phyloP scores from a whole-genome alignment of 2,113 vertebrate genomes.

The Fulica atra region DNA sequence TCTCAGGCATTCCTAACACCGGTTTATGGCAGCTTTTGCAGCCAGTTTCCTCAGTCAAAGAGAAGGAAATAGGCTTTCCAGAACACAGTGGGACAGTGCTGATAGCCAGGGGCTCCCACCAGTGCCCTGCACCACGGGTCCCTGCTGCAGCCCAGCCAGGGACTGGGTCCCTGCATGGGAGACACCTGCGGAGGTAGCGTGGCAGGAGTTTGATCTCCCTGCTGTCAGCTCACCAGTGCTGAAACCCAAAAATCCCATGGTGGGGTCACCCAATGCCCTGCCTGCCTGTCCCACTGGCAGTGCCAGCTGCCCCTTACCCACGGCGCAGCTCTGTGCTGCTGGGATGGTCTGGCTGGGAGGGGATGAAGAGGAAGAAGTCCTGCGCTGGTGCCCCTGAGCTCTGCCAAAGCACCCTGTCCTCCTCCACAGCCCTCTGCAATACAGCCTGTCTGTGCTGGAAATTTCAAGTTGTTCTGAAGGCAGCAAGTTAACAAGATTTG shows the following conservation, averaged over 20 bases:
- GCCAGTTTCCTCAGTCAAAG: neutral
- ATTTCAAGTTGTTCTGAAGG: slow-evolving; percentile 38
- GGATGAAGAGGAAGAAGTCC: neutral
- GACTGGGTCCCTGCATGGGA: neutral
- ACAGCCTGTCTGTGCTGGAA: neutral
- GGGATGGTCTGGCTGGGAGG: neutral
- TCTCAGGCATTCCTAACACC: slow-evolving; percentile 9
- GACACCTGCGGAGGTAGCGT: neutral
- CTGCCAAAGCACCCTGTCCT: neutral
- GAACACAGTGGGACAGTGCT: neutral
- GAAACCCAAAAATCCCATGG: neutral
- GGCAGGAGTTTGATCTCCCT: neutral
- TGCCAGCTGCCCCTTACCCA: neutral
- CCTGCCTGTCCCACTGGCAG: accelerated
- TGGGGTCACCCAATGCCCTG: neutral
- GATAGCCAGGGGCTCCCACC: neutral
- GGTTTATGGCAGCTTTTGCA: neutral
- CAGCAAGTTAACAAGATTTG: slow-evolving; percentile 55
- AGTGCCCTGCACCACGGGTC: accelerated
- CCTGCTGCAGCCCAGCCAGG: accelerated
- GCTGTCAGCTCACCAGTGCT: neutral
- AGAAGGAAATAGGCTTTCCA: slow-evolving; percentile 31
- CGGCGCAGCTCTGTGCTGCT: accelerated
- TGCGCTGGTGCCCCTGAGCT: neutral
- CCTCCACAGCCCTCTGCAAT: neutral